These are phyloP conservation scores for Cygnus olor DNA, from an alignment of 2,797 vertebrate genomes.

Conservation along the genomic window DNA sequence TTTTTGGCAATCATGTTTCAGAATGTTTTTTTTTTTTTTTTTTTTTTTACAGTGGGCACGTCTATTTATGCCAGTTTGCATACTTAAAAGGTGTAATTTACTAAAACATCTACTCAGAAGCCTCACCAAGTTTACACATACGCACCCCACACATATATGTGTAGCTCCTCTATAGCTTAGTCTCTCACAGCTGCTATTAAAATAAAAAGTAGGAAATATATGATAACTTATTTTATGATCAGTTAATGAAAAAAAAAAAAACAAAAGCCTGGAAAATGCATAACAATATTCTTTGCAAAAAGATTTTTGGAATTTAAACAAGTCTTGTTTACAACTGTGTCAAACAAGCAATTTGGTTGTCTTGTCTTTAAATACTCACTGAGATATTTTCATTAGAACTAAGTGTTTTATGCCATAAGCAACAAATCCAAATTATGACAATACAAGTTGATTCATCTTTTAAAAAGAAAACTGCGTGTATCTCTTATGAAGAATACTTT, in stretches of 20 bases:
- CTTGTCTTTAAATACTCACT: not conserved
- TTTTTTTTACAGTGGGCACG: not conserved
- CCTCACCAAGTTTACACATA: not conserved
- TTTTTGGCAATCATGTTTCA: not conserved
- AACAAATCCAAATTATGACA: not conserved
- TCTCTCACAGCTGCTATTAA: not conserved
- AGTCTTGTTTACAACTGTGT: not conserved
- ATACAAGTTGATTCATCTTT: not conserved
- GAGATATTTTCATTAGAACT: constrained; percentile 11
- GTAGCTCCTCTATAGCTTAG: not conserved
- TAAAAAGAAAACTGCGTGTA: not conserved
- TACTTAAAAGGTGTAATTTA: not conserved
- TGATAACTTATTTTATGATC: constrained; percentile 11
- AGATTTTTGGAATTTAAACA: constrained; percentile 50
- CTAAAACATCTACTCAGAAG: constrained; percentile 4
- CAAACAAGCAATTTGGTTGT: constrained; percentile 34
- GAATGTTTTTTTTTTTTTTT: not conserved
- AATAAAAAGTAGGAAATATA: not conserved
- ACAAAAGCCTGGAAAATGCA: constrained; percentile 8
- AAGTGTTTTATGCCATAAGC: not conserved
- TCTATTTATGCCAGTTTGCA: not conserved
- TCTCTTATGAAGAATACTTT: not conserved
- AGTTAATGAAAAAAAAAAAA: not conserved
- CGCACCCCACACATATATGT: not conserved
- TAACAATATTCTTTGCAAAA: not conserved